Percentiles rank a stretch among this genome's conserved stretches.
These are phyloP conservation scores for Mormyrus lacerda DNA, from an alignment of 2,113 vertebrate species.

Conservation along the genomic window DNA sequence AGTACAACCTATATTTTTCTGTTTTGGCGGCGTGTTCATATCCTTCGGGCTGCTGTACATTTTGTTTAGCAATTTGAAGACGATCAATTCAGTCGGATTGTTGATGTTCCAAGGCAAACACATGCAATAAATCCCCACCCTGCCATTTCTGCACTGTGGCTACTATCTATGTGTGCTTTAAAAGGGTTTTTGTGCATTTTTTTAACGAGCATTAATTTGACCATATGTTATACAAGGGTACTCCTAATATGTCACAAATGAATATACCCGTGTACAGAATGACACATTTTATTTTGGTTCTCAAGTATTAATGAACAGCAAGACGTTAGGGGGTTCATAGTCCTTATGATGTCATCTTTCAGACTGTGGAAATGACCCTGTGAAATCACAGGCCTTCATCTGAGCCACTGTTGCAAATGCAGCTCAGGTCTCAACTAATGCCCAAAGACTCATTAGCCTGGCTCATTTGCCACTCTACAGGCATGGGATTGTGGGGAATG, in stretches of 20 bases:
- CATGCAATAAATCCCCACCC: background rate
- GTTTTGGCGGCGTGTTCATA: background rate
- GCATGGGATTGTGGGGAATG: constrained; percentile 15
- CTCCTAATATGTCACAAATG: background rate
- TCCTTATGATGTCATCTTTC: background rate
- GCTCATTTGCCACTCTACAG: background rate
- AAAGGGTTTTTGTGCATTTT: background rate
- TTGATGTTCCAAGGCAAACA: background rate
- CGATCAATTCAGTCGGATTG: background rate
- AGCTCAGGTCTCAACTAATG: background rate
- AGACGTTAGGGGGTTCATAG: background rate
- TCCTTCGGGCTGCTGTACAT: background rate
- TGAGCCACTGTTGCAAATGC: background rate
- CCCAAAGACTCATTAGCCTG: background rate
- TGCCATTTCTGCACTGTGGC: background rate
- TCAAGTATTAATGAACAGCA: background rate
- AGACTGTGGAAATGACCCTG: background rate
- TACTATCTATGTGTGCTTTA: background rate
- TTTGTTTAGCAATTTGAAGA: background rate
- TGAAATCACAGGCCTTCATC: background rate
- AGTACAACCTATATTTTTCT: background rate
- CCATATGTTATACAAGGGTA: background rate
- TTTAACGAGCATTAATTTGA: background rate
- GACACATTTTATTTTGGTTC: background rate
- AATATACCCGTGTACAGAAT: background rate